These are phyloP conservation scores for Coremacera marginata DNA, from an alignment of 2,888 invertebrate species.

Conservation along the genomic window DNA sequence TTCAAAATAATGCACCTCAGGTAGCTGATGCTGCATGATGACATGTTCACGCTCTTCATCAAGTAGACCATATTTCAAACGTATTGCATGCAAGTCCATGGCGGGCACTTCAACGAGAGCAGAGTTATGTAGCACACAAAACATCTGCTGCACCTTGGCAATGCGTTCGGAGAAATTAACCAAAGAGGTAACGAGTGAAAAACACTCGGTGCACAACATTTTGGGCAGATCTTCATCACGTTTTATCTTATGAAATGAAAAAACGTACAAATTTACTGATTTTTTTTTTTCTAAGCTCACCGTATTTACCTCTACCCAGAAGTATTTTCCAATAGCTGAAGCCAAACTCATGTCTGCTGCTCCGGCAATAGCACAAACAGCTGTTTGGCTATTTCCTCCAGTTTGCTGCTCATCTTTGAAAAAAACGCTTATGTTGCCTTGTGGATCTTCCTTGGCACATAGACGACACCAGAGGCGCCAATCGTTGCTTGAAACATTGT, in stretches of 20 bases:
- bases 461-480: conserved; percentile 61
- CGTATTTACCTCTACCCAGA: conserved; percentile 59
- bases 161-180: conserved; percentile 61
- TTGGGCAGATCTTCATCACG: conserved; percentile 59
- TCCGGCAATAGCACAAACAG: background rate
- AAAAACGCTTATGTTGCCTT: conserved; percentile 58
- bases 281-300: background rate
- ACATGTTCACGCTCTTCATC: conserved; percentile 48
- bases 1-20: conserved; percentile 53
- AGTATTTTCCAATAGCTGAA: conserved; percentile 61
- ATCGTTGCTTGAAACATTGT: conserved; percentile 1
- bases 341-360: conserved; percentile 51
- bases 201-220: conserved; percentile 59
- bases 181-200: conserved; percentile 57
- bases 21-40: conserved; percentile 42
- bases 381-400: background rate
- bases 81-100: conserved; percentile 41
- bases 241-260: conserved; percentile 51
- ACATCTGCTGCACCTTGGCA: conserved; percentile 62
- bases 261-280: background rate
- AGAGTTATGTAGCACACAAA: conserved; percentile 52
- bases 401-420: conserved; percentile 50
- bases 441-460: conserved; percentile 57
- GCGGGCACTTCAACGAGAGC: background rate
- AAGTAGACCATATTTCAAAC: conserved; percentile 52